These are phyloP conservation scores for Chlamydotis undulata DNA, from an alignment of 2,113 vertebrate genomes.

Conservation along the genomic window DNA sequence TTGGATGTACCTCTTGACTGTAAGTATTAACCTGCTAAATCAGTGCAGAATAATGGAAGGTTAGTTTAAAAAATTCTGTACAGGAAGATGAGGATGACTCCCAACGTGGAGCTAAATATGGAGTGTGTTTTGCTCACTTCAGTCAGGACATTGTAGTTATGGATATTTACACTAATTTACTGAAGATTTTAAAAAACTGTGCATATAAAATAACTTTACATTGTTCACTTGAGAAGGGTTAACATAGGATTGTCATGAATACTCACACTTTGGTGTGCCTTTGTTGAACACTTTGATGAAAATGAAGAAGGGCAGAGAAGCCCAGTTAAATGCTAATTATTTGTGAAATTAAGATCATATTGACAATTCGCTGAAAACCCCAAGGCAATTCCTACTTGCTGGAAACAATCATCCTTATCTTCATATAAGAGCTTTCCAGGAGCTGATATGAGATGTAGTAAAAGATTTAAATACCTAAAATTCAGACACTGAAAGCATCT, in stretches of 20 bases:
- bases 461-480: not conserved
- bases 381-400: not conserved
- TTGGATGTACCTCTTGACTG: slow-evolving; percentile 95
- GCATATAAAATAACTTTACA: not conserved
- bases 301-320: not conserved
- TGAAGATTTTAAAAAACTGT: not conserved
- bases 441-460: not conserved
- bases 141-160: not conserved
- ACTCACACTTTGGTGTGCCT: not conserved
- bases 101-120: not conserved
- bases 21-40: slow-evolving; percentile 78
- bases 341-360: not conserved
- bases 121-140: not conserved
- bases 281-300: not conserved
- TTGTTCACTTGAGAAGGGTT: not conserved
- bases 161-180: not conserved
- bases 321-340: not conserved
- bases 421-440: not conserved
- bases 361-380: not conserved
- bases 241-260: not conserved
- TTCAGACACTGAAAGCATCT: not conserved
- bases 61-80: not conserved
- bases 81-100: not conserved
- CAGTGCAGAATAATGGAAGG: not conserved
- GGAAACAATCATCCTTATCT: not conserved